Percentiles rank a stretch among this genome's conserved stretches.
These are phyloP conservation scores for Sciurus carolinensis DNA, from an alignment of 2,797 vertebrate genomes.

Conservation along the genomic window DNA sequence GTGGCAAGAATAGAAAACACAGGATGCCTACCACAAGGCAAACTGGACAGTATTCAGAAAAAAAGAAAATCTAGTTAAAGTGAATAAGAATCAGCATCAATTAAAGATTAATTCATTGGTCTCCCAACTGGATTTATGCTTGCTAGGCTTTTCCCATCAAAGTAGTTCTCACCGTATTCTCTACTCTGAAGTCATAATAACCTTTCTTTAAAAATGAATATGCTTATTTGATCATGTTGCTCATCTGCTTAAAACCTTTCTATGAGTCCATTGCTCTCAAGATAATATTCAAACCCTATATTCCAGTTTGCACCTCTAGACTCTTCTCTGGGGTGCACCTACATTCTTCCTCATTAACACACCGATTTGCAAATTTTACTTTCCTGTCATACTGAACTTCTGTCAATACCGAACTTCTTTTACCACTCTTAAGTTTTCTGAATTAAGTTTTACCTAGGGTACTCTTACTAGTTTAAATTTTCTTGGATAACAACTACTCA, in stretches of 20 bases:
- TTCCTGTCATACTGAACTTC: not conserved
- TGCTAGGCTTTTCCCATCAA: not conserved
- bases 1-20: not conserved
- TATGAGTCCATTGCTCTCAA: not conserved
- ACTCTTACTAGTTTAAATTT: not conserved
- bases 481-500: not conserved
- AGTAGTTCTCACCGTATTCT: not conserved
- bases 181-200: not conserved
- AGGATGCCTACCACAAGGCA: not conserved
- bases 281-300: slow-evolving; percentile 18
- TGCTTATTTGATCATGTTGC: not conserved
- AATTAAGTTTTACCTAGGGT: not conserved
- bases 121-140: not conserved
- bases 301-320: not conserved
- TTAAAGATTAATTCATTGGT: not conserved
- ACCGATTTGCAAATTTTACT: slow-evolving; percentile 13
- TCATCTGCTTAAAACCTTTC: not conserved
- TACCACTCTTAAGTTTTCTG: not conserved
- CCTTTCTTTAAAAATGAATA: not conserved
- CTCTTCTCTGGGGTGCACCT: not conserved
- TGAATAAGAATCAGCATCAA: not conserved
- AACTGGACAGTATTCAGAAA: not conserved
- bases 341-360: not conserved
- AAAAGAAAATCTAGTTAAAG: slow-evolving; percentile 9
- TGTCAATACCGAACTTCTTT: slow-evolving; percentile 3